A percentile compares a stretch with the other conserved stretches of the same genome.
Conservation (phyloP, 2,888 invertebrate genomes). For the Gymnosoma rotundatum region DNA sequence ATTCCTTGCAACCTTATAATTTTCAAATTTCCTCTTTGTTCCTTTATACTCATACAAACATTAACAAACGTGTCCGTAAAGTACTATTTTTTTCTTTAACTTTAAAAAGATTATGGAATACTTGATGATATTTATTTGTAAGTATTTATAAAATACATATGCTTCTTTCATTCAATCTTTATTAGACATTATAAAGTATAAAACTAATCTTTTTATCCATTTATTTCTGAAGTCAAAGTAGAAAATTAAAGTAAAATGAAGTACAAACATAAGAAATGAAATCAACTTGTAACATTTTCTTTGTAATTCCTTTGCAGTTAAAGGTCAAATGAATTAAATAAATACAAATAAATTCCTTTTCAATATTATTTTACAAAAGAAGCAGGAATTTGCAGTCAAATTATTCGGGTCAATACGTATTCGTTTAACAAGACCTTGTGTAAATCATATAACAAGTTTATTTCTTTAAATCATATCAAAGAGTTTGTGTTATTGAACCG, state of each 20-base stretch:
- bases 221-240: slow-evolving; percentile 30
- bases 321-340: slow-evolving; percentile 52
- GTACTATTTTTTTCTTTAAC: slow-evolving; percentile 7
- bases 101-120: slow-evolving; percentile 45
- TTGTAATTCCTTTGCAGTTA: slow-evolving; percentile 30
- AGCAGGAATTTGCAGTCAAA: neutral
- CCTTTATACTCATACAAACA: neutral
- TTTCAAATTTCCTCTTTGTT: neutral
- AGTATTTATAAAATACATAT: slow-evolving; percentile 37
- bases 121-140: slow-evolving; percentile 36
- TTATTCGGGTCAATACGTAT: no score
- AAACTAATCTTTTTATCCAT: slow-evolving; percentile 51
- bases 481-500: no score
- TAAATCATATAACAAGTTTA: no score
- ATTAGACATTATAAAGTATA: slow-evolving; percentile 43
- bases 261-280: neutral
- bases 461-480: no score
- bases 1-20: neutral
- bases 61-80: slow-evolving; percentile 6
- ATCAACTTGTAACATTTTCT: slow-evolving; percentile 33
- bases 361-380: slow-evolving; percentile 16
- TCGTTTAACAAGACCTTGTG: no score
- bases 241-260: slow-evolving; percentile 3
- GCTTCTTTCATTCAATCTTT: slow-evolving; percentile 10
- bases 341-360: slow-evolving; percentile 13